Percentiles rank a stretch among this genome's conserved stretches.
These are phyloP conservation scores for Nemapogon koenigi DNA, from an alignment of 2,888 invertebrate genomes.

Conservation along the genomic window DNA sequence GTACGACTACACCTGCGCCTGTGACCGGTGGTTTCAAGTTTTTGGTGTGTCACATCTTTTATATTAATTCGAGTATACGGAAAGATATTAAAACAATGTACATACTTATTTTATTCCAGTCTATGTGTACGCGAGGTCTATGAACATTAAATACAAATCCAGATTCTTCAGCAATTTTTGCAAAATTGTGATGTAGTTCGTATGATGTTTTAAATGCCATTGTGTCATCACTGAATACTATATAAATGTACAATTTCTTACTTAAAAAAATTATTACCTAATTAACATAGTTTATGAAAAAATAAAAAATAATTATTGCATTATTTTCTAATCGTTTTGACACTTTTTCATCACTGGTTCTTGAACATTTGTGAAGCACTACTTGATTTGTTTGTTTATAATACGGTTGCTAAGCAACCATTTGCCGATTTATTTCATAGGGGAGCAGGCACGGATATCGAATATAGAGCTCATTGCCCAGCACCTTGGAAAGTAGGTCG, in stretches of 20 bases:
- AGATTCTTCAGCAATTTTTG: constrained; percentile 71
- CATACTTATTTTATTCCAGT: constrained; percentile 74
- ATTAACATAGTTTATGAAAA: neutral
- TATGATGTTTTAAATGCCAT: constrained; percentile 55
- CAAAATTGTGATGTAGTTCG: constrained; percentile 72
- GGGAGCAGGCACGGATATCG: too few species aligned
- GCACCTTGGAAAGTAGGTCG: too few species aligned
- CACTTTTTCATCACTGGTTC: too few species aligned
- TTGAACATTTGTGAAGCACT: neutral
- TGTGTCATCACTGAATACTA: constrained; percentile 8
- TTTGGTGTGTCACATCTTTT: too few species aligned
- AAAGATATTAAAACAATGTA: constrained; percentile 18
- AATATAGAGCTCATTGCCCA: too few species aligned
- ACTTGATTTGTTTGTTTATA: constrained; percentile 17
- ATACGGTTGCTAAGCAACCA: constrained; percentile 24
- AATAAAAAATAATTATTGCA: neutral
- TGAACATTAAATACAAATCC: constrained; percentile 72
- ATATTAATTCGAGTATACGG: too few species aligned
- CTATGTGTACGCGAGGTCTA: constrained; percentile 62
- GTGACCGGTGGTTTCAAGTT: too few species aligned
- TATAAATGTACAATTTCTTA: too few species aligned
- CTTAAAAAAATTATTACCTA: neutral
- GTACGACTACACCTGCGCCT: too few species aligned
- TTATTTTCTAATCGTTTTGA: too few species aligned
- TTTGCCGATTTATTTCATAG: too few species aligned